Evolutionary conservation across 2,113 vertebrate species (phyloP), one percentile per base, ranked within the genome.

Genomic region (Pimephales promelas): DNA sequence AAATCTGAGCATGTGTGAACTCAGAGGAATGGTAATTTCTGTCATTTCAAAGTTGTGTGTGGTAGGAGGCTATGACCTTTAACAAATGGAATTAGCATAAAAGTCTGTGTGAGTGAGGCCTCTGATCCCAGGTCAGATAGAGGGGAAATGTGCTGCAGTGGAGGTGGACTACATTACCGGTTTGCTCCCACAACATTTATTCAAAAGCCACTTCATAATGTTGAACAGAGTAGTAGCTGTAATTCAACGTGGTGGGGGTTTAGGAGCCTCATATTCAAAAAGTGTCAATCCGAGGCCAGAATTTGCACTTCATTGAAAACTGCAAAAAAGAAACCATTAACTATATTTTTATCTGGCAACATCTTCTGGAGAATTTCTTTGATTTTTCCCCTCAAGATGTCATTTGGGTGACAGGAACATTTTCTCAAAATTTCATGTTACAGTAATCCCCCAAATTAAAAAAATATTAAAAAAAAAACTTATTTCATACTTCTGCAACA

Each of bases 41-140:
- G n/a, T n/a, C n/a, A n/a, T n/a, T n/a, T n/a, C n/a, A n/a, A n/a
- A n/a, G n/a, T n/a, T n/a, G n/a, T n/a, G n/a, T n/a, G n/a, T n/a
- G n/a, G 76, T 59, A 77, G 70, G 61, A 74, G 76, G 70, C n/a
- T 68, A 20, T 8, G 71, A 85, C 83, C 84, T 87, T 87, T 87
- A 87, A 85, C 81, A 79, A 87, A 57, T 36, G 66, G 31, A 76
- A 87, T 85, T 87, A 83, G 76, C 81, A 85, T 85, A 87, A 87
- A 82, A 61, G 84, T 56, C 61, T 74, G 79, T 81, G 83, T 76
- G 54, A 87, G 59, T 64, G 26, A 40, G 56, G 43, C 86, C 68
- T 85, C 71, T 87, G 84, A 76, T 85, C 84, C 57, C 59, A 66
- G 54, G 83, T 71, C 76, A 81, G 77, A 76, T 66, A 70, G 4